Percentiles rank a stretch among this genome's conserved stretches.
phyloP scores from a whole-genome alignment of 2,113 vertebrate genomes.

The Turdus rufiventris region DNA sequence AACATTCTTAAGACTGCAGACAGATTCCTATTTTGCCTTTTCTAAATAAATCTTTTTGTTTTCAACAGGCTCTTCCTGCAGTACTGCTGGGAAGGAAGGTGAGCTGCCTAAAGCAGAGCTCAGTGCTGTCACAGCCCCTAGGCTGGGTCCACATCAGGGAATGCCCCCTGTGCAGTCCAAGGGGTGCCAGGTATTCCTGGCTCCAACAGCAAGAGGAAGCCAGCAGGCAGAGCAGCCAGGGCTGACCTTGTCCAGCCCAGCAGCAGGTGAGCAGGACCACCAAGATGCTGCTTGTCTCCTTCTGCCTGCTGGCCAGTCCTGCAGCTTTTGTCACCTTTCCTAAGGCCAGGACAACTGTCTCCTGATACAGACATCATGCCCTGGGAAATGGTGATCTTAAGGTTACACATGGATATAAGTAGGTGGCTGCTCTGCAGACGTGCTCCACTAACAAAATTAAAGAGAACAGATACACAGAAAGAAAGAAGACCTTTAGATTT shows the following conservation, averaged over 20 bases:
- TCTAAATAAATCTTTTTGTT: not conserved
- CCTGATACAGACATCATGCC: not conserved
- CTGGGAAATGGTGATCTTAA: not conserved
- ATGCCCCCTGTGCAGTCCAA: not conserved
- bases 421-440: not conserved
- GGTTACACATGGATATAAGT: not conserved
- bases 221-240: not conserved
- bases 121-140: not conserved
- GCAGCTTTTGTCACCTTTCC: not conserved
- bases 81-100: not conserved
- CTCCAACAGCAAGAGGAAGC: not conserved
- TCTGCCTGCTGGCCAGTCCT: accelerated
- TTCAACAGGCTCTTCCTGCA: not conserved
- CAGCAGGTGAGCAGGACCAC: not conserved
- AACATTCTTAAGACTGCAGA: not conserved
- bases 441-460: not conserved
- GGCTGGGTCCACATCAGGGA: not conserved
- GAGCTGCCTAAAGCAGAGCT: not conserved
- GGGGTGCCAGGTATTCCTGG: not conserved
- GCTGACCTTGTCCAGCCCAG: not conserved
- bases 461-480: not conserved
- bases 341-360: not conserved
- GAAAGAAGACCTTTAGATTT: not conserved
- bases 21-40: not conserved
- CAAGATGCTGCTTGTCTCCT: not conserved